These are phyloP conservation scores for Ceramica pisi DNA, from an alignment of 2,888 invertebrate species.

Conservation along the genomic window DNA sequence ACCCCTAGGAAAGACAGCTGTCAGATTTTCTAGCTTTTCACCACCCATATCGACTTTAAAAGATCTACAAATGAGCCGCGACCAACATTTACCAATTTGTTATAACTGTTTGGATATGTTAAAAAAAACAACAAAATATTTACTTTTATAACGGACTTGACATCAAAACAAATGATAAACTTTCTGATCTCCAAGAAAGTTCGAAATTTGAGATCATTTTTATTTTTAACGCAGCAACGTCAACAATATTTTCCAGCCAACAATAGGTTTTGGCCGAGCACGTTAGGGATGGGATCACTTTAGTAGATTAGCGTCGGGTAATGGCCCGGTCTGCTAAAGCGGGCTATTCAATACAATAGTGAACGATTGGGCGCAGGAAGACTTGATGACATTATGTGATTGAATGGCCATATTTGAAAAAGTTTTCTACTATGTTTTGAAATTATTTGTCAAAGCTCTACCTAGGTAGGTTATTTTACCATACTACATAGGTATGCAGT, in stretches of 20 bases:
- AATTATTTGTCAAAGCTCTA: slow-evolving; percentile 20
- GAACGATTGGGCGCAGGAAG: slow-evolving; percentile 68
- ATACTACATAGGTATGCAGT: too few relatives aligned
- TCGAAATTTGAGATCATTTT: slow-evolving; percentile 41
- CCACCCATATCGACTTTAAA: neutral
- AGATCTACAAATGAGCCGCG: neutral
- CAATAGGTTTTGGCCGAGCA: slow-evolving; percentile 69
- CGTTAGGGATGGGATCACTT: slow-evolving; percentile 77
- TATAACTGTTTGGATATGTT: neutral
- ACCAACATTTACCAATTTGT: neutral
- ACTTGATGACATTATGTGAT: slow-evolving; percentile 74
- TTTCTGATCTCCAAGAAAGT: neutral
- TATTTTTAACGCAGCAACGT: slow-evolving; percentile 19
- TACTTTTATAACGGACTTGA: too few relatives aligned
- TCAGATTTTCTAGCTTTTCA: neutral
- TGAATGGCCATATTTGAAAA: slow-evolving; percentile 73
- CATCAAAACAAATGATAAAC: neutral
- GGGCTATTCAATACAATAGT: slow-evolving; percentile 69
- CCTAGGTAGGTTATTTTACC: too few relatives aligned
- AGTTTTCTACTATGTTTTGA: slow-evolving; percentile 34
- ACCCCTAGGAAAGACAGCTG: neutral
- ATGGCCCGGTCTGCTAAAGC: slow-evolving; percentile 76
- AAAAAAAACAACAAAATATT: neutral
- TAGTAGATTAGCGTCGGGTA: slow-evolving; percentile 80
- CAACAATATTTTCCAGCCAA: slow-evolving; percentile 73